phyloP scores from a whole-genome alignment of 1,140 invertebrate species.

The Drosophila grimshawi region DNA sequence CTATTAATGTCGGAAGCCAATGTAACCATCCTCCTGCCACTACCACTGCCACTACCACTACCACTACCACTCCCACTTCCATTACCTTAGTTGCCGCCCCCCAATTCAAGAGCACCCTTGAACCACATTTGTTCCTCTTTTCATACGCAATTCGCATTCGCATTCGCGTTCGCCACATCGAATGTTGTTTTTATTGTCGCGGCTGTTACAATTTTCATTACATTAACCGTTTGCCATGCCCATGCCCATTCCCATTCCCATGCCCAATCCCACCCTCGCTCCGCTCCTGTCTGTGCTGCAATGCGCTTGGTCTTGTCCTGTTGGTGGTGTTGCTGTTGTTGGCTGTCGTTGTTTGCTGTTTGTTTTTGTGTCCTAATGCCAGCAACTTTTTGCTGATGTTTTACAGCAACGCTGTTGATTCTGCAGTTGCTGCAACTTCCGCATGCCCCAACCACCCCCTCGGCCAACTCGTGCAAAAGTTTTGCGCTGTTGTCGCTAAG shows the following conservation, averaged over 20 bases:
- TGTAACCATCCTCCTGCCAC: not conserved
- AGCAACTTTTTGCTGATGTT: slow-evolving; percentile 61
- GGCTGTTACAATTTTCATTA: slow-evolving; percentile 73
- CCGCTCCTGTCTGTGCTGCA: slow-evolving; percentile 13
- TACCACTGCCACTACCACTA: not conserved
- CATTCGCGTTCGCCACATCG: slow-evolving; percentile 43
- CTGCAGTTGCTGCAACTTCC: slow-evolving; percentile 56
- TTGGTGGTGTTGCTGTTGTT: slow-evolving; percentile 26
- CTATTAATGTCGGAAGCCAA: slow-evolving; percentile 17
- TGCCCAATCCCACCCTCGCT: not conserved
- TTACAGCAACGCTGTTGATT: slow-evolving; percentile 62
- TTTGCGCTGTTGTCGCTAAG: slow-evolving; percentile 59
- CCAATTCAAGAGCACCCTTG: not conserved
- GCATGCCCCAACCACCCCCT: slow-evolving; percentile 29
- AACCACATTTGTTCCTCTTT: not conserved
- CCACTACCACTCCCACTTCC: not conserved
- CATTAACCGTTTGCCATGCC: slow-evolving; percentile 69
- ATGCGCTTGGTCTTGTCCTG: slow-evolving; percentile 41
- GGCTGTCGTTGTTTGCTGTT: not conserved
- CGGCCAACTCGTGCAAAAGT: slow-evolving; percentile 48
- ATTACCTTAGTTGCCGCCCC: not conserved
- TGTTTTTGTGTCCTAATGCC: slow-evolving; percentile 55
- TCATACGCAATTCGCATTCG: slow-evolving; percentile 33
- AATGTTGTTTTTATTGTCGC: slow-evolving; percentile 71
- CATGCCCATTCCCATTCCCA: not conserved